These are phyloP conservation scores for Spodoptera picta DNA, from an alignment of 2,888 invertebrate genomes.

Conservation along the genomic window DNA sequence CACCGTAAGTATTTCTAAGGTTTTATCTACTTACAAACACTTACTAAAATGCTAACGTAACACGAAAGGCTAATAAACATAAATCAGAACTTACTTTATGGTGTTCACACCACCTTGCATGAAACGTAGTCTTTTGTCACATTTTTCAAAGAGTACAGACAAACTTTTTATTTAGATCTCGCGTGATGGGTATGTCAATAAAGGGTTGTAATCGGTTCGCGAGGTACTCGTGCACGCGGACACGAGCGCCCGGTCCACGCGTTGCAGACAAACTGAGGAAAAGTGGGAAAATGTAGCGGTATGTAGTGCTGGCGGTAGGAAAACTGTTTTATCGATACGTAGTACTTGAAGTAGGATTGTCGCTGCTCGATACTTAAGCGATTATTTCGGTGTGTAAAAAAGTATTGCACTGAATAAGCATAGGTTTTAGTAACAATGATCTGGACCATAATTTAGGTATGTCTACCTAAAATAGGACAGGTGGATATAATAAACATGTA, in stretches of 20 bases:
- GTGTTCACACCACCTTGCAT: conserved; percentile 40
- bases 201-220: conserved; percentile 39
- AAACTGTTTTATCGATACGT: conserved; percentile 60
- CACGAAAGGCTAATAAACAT: conserved; percentile 7
- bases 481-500: too few relatives aligned
- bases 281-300: conserved; percentile 76
- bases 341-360: conserved; percentile 16
- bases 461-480: too few relatives aligned
- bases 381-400: conserved; percentile 12
- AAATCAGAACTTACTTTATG: conserved; percentile 40
- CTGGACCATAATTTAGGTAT: too few relatives aligned
- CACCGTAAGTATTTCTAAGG: conserved; percentile 16
- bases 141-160: conserved; percentile 36
- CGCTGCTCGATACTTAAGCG: conserved; percentile 6
- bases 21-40: conserved; percentile 14
- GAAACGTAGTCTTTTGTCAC: conserved; percentile 38
- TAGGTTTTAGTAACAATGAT: background rate
- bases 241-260: conserved; percentile 56
- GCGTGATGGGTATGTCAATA: conserved; percentile 53
- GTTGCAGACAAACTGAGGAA: conserved; percentile 73
- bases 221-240: conserved; percentile 9
- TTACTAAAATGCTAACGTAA: conserved; percentile 13
- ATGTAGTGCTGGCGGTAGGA: conserved; percentile 64
- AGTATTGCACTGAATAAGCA: conserved; percentile 12
- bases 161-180: conserved; percentile 51